Evolutionary conservation across 1,140 invertebrate genomes (phyloP).

Genomic region (Meteorus sp.): DNA sequence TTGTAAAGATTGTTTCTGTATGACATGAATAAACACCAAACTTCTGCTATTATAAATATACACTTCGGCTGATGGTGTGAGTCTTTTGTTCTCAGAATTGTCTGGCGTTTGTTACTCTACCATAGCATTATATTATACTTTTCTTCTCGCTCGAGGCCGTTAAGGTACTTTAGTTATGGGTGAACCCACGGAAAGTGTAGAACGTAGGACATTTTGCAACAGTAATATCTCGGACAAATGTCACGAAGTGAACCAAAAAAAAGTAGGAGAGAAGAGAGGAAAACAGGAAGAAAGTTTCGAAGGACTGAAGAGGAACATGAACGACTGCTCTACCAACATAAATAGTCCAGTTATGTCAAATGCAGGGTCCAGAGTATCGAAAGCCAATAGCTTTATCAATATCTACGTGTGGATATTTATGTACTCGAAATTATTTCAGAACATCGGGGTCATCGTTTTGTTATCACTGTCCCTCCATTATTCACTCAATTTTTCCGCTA

Average conservation of each 20-base stretch:
- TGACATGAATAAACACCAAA: too few relatives aligned
- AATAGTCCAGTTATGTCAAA: conserved; percentile 28
- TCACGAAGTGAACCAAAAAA: too few relatives aligned
- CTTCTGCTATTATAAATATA: too few relatives aligned
- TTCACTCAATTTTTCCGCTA: not conserved
- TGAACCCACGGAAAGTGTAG: not conserved
- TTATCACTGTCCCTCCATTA: too few relatives aligned
- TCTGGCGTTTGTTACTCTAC: too few relatives aligned
- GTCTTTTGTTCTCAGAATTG: too few relatives aligned
- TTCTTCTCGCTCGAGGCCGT: not conserved
- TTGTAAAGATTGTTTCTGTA: too few relatives aligned
- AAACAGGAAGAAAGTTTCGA: not conserved
- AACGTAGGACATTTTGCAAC: not conserved
- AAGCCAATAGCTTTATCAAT: not conserved
- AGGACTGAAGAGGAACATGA: conserved; percentile 1
- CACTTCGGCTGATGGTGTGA: too few relatives aligned
- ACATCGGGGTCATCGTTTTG: too few relatives aligned
- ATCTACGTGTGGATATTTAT: not conserved
- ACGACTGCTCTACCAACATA: conserved; percentile 16
- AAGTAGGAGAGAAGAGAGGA: too few relatives aligned
- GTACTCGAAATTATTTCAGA: conserved; percentile 9
- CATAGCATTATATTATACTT: not conserved
- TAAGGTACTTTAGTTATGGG: not conserved
- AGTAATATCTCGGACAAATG: conserved; percentile 1
- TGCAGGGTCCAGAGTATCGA: conserved; percentile 4